phyloP scores from a whole-genome alignment of 2,888 invertebrate genomes.

The Cephus nigrinus region DNA sequence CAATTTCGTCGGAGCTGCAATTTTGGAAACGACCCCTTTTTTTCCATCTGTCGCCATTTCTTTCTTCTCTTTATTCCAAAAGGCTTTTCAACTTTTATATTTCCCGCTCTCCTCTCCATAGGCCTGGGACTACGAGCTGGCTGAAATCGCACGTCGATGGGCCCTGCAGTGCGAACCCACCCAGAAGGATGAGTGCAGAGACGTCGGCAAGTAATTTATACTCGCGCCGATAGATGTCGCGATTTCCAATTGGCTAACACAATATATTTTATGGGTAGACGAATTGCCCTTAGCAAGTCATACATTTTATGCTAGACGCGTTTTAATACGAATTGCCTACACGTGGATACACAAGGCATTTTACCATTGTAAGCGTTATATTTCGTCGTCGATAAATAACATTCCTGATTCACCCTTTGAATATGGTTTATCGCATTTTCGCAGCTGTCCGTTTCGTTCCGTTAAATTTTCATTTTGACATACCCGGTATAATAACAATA shows the following conservation, averaged over 20 bases:
- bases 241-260: background rate
- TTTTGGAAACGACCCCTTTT: conserved; percentile 24
- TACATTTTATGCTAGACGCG: background rate
- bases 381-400: background rate
- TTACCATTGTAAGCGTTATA: background rate
- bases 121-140: conserved; percentile 66
- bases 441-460: background rate
- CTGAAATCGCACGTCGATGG: conserved; percentile 64
- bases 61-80: conserved; percentile 9
- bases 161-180: conserved; percentile 64
- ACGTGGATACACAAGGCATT: background rate
- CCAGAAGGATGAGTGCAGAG: conserved; percentile 64
- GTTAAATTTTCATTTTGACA: background rate
- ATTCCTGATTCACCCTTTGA: background rate
- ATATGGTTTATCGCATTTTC: background rate
- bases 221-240: background rate
- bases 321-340: background rate
- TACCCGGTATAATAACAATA: background rate
- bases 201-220: conserved; percentile 55
- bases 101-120: conserved; percentile 20
- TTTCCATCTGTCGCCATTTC: conserved; percentile 4
- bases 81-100: background rate
- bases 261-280: background rate
- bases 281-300: background rate
- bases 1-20: conserved; percentile 18